Conservation (phyloP, 2,113 vertebrate genomes). For the Eolophus roseicapilla region DNA sequence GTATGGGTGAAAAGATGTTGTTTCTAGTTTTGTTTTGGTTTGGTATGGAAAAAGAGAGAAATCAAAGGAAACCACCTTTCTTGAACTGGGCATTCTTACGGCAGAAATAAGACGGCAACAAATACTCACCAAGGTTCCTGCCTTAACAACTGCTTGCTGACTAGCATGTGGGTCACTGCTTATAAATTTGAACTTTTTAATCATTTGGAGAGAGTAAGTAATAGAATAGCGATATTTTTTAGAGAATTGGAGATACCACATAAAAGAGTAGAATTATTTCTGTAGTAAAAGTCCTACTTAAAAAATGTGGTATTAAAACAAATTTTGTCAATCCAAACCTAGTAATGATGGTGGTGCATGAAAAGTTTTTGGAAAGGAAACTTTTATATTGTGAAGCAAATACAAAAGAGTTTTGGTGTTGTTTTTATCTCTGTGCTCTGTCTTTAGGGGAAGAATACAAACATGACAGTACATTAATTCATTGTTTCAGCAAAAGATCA, state of each 20-base stretch:
- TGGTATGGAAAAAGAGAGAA: neutral
- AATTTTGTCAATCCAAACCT: neutral
- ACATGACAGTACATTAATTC: constrained; percentile 58
- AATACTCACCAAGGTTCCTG: neutral
- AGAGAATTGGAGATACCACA: neutral
- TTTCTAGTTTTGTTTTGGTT: neutral
- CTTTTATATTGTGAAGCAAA: neutral
- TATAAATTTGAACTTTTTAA: neutral
- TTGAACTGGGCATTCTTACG: neutral
- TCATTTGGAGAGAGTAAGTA: neutral
- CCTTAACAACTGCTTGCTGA: neutral
- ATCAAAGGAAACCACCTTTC: neutral
- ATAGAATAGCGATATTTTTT: neutral
- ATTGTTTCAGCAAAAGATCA: constrained; percentile 57
- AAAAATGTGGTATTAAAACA: neutral
- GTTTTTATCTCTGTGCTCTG: constrained; percentile 3
- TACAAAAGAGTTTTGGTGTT: neutral
- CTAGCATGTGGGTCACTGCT: neutral
- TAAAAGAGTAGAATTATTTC: neutral
- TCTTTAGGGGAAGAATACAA: constrained; percentile 52
- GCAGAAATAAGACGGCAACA: neutral
- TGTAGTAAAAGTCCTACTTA: neutral
- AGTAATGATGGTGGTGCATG: neutral
- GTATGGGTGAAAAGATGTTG: neutral
- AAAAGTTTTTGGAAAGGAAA: neutral